These are phyloP conservation scores for Sebastes nivosus DNA, from an alignment of 2,797 vertebrate species.

Conservation along the genomic window DNA sequence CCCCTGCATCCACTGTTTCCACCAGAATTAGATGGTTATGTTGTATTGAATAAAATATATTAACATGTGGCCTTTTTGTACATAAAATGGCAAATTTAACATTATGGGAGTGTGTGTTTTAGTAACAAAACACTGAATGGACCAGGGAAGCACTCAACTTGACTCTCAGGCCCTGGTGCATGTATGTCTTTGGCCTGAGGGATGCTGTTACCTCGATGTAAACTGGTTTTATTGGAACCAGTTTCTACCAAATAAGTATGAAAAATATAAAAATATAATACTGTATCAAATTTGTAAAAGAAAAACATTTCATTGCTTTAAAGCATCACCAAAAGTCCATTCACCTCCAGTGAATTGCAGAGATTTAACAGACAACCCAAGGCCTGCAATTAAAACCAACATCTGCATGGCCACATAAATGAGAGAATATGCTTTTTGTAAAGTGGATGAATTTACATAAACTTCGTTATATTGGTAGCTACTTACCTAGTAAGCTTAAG, in stretches of 20 bases:
- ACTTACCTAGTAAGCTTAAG: background rate
- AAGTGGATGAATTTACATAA: background rate
- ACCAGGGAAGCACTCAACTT: background rate
- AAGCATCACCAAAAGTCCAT: background rate
- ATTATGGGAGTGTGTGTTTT: background rate
- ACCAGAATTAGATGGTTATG: background rate
- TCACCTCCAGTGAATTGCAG: no score
- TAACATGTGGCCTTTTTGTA: background rate
- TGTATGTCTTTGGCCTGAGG: background rate
- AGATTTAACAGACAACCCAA: background rate
- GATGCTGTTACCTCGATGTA: background rate
- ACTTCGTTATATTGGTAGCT: background rate
- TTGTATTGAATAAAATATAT: background rate
- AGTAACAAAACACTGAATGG: background rate
- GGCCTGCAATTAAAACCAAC: background rate
- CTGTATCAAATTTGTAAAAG: background rate
- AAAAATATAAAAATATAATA: no score
- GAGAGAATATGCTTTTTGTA: background rate
- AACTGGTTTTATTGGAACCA: background rate
- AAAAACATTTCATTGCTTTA: fast-evolving
- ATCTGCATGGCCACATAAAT: background rate
- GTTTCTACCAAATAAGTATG: background rate
- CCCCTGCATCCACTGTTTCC: background rate
- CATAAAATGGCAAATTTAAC: background rate
- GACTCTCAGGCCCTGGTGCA: background rate